Conservation (phyloP, 1,140 invertebrate species). For the Charaxes varanes region DNA sequence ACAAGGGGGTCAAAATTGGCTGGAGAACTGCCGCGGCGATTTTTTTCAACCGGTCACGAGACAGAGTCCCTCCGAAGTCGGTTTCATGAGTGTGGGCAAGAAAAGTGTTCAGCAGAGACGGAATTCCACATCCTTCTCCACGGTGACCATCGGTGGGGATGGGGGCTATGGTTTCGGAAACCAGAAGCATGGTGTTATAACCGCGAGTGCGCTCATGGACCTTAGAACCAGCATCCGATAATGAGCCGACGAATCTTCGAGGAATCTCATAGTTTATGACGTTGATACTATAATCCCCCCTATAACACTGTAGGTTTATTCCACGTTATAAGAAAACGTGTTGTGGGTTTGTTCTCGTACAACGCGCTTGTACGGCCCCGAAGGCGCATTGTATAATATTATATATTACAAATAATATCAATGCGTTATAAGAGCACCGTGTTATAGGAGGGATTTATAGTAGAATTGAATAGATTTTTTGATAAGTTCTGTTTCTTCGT, state of each 20-base stretch:
- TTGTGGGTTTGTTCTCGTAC: too few relatives aligned
- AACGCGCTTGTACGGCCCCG: too few relatives aligned
- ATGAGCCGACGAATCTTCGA: background rate
- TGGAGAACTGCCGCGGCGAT: slow-evolving; percentile 41
- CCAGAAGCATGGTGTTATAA: slow-evolving; percentile 60
- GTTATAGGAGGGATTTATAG: too few relatives aligned
- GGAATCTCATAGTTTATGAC: slow-evolving; percentile 7
- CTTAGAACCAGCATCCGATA: slow-evolving; percentile 63
- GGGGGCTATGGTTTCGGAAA: slow-evolving; percentile 30
- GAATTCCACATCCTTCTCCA: slow-evolving; percentile 59
- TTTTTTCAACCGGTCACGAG: slow-evolving; percentile 37
- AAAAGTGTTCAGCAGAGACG: slow-evolving; percentile 44
- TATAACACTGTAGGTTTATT: too few relatives aligned
- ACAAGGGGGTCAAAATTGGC: slow-evolving; percentile 34
- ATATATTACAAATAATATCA: too few relatives aligned
- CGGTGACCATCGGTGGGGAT: slow-evolving; percentile 50
- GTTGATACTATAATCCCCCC: too few relatives aligned
- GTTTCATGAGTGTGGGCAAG: slow-evolving; percentile 33
- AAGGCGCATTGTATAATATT: too few relatives aligned
- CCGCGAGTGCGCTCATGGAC: slow-evolving; percentile 66
- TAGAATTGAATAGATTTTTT: too few relatives aligned
- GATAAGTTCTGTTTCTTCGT: too few relatives aligned
- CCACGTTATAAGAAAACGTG: too few relatives aligned
- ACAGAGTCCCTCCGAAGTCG: slow-evolving; percentile 32
- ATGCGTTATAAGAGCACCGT: too few relatives aligned